Conservation (phyloP, 2,113 vertebrate species). For the Lates calcarifer region DNA sequence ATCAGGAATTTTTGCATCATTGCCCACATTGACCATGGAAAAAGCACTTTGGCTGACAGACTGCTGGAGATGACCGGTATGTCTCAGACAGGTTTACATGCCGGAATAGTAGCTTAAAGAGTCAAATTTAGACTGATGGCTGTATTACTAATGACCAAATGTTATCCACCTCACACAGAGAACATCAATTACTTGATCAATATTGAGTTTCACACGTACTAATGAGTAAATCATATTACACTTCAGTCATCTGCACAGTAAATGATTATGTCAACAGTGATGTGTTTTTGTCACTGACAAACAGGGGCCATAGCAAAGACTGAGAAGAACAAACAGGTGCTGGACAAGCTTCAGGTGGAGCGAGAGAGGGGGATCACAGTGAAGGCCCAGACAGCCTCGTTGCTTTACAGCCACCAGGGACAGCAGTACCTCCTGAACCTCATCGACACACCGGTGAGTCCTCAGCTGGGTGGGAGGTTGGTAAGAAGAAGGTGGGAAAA, state of each 20-base stretch:
- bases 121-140: neutral
- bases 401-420: constrained; percentile 89
- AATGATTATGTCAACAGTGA: neutral
- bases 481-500: neutral
- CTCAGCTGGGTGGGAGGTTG: neutral
- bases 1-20: constrained; percentile 98
- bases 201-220: neutral
- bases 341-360: constrained; percentile 98
- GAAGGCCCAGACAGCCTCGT: constrained; percentile 98
- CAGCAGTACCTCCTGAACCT: constrained; percentile 94
- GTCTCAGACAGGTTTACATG: neutral
- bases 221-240: neutral
- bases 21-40: constrained; percentile 98
- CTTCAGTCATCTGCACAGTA: neutral
- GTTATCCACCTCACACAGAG: neutral
- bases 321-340: constrained; percentile 92
- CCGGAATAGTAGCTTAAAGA: neutral
- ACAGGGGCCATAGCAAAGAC: constrained; percentile 94
- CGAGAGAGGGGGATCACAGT: constrained; percentile 98
- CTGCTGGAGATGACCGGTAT: constrained; percentile 95
- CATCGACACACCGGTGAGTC: constrained; percentile 95
- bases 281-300: constrained; percentile 21
- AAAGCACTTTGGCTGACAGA: constrained; percentile 97
- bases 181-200: neutral
- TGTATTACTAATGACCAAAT: neutral